Conservation (phyloP, 2,113 vertebrate species). For the Mirounga angustirostris region DNA sequence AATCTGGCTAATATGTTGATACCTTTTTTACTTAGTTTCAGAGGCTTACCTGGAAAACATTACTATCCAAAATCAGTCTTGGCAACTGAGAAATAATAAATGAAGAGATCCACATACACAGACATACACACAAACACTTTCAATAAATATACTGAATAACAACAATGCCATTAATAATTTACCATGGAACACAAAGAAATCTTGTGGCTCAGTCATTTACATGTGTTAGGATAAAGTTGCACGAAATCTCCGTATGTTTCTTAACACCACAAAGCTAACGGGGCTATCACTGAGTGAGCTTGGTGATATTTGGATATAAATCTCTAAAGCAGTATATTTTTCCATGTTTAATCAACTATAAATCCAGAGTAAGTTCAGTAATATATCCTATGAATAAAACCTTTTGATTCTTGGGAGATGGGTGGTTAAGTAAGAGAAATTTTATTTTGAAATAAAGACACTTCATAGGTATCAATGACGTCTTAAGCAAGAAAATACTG, state of each 20-base stretch:
- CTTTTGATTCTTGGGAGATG: conserved; percentile 3
- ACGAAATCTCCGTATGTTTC: background rate
- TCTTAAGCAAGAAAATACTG: conserved; percentile 57
- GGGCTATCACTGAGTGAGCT: background rate
- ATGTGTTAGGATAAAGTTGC: background rate
- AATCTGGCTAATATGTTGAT: background rate
- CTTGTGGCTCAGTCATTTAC: background rate
- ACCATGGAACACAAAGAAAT: conserved; percentile 25
- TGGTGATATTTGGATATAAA: background rate
- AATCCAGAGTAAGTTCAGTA: conserved; percentile 31
- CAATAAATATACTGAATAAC: conserved; percentile 27
- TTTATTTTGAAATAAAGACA: conserved; percentile 43
- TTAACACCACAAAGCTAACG: background rate
- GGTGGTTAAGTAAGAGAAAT: conserved; percentile 44
- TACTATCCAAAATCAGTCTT: background rate
- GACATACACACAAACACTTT: background rate
- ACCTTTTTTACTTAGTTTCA: conserved; percentile 45
- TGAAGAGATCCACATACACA: background rate
- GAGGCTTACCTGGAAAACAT: conserved; percentile 38
- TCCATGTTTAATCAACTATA: conserved; percentile 47
- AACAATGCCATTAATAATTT: conserved; percentile 7
- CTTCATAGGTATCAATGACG: background rate
- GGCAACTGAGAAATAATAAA: conserved; percentile 21
- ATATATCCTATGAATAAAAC: background rate
- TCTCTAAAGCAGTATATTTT: background rate